phyloP scores from a whole-genome alignment of 2,797 vertebrate species.

The Acanthornis magna region DNA sequence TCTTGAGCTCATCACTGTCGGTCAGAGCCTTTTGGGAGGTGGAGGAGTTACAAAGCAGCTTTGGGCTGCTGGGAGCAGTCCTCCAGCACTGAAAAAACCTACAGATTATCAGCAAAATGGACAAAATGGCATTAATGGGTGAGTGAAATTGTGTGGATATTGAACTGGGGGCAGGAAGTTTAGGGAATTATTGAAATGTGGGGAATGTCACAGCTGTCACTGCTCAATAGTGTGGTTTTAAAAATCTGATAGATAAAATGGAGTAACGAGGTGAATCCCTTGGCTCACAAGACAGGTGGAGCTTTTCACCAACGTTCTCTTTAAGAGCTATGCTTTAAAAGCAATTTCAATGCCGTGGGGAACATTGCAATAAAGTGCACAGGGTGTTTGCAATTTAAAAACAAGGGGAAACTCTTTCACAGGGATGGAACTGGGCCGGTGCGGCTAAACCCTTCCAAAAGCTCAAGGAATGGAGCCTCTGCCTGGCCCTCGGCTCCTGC shows the following conservation, averaged over 20 bases:
- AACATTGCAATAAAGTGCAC: not conserved
- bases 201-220: not conserved
- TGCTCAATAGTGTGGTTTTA: not conserved
- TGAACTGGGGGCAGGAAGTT: accelerated
- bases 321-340: not conserved
- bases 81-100: not conserved
- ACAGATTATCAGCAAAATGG: not conserved
- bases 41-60: not conserved
- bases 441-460: not conserved
- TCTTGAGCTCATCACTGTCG: accelerated
- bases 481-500: not conserved
- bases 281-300: not conserved
- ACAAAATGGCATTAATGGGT: not conserved
- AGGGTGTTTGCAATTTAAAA: not conserved
- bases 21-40: not conserved
- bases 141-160: not conserved
- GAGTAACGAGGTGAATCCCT: not conserved
- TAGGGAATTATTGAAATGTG: not conserved
- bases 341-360: accelerated
- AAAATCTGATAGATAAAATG: not conserved
- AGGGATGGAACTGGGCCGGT: not conserved
- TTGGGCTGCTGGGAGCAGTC: not conserved
- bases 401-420: not conserved
- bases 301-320: not conserved
- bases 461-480: not conserved